Percentiles rank a stretch among this genome's conserved stretches.
phyloP scores from a whole-genome alignment of 2,797 vertebrate species.

The Vipera latastei region DNA sequence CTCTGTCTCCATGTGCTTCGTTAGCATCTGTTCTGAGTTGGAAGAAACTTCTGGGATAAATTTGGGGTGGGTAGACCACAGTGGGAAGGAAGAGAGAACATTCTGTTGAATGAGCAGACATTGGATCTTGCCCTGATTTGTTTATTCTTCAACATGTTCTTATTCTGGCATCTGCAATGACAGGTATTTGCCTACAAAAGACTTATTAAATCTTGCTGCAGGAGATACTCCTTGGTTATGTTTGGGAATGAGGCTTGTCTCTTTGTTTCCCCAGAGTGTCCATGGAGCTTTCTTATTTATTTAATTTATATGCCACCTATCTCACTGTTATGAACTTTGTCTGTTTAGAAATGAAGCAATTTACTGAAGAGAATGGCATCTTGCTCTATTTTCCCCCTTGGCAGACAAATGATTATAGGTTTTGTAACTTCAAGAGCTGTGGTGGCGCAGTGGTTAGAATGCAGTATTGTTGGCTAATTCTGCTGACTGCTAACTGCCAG shows the following conservation, averaged over 20 bases:
- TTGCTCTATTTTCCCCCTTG: neutral
- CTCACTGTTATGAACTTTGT: neutral
- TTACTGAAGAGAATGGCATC: neutral
- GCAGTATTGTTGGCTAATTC: neutral
- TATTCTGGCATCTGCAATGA: neutral
- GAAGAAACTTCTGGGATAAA: neutral
- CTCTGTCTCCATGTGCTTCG: neutral
- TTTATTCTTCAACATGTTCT: neutral
- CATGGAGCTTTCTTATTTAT: neutral
- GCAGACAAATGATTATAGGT: neutral
- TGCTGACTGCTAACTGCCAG: neutral
- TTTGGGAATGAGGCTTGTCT: neutral
- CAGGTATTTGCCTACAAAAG: neutral
- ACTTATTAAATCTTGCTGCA: neutral
- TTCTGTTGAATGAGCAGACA: neutral
- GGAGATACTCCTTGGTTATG: neutral
- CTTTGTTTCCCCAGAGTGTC: neutral
- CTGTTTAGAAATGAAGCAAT: neutral
- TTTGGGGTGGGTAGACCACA: neutral
- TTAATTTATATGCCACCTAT: neutral
- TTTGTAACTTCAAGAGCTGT: neutral
- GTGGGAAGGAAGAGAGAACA: neutral
- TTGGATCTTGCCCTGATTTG: neutral
- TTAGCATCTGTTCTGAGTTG: neutral
- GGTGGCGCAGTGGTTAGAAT: neutral